These are phyloP conservation scores for Peromyscus maniculatus DNA, from an alignment of 2,113 vertebrate genomes.

Conservation along the genomic window DNA sequence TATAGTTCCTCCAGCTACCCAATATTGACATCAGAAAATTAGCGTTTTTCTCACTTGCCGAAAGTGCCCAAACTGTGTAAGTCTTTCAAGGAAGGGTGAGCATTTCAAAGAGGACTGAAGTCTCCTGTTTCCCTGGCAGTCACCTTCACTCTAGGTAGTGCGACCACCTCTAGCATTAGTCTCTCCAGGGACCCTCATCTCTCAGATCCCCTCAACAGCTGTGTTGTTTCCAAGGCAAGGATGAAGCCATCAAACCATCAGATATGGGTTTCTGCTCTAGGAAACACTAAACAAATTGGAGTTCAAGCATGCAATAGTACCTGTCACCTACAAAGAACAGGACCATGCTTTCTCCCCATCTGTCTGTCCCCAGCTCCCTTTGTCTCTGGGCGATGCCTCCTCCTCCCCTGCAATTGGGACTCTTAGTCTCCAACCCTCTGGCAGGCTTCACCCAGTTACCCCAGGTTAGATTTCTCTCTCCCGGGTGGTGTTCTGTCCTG, in stretches of 20 bases:
- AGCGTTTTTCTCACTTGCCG: not conserved
- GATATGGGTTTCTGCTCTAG: not conserved
- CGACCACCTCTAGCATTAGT: not conserved
- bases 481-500: not conserved
- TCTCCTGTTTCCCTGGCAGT: not conserved
- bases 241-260: not conserved
- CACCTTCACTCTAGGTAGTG: not conserved
- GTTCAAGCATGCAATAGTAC: not conserved
- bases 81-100: not conserved
- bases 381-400: not conserved
- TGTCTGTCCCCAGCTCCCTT: not conserved
- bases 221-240: not conserved
- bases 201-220: not conserved
- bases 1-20: not conserved
- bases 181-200: not conserved
- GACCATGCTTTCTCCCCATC: not conserved
- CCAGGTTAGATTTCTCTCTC: not conserved
- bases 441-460: not conserved
- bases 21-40: slow-evolving; percentile 23
- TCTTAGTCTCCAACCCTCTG: not conserved
- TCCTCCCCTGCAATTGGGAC: not conserved
- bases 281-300: not conserved
- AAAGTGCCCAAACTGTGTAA: not conserved
- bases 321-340: not conserved
- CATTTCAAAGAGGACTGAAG: not conserved